Evolutionary conservation across 1,140 invertebrate species (phyloP).

Genomic region (Heliothis subflexa): DNA sequence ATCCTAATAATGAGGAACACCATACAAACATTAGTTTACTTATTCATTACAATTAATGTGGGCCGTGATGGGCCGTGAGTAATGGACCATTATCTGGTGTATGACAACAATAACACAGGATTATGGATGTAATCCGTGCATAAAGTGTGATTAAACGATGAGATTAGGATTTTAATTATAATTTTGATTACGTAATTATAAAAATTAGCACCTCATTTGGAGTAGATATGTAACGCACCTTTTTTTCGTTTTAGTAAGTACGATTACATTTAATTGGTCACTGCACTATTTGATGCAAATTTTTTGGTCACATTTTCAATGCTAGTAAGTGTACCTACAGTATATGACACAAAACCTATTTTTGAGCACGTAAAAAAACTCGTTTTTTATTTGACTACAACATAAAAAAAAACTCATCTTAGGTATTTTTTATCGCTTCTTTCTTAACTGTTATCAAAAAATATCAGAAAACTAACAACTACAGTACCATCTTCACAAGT

Average conservation of each 20-base stretch:
- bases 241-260: too few relatives aligned
- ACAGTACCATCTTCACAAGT: too few relatives aligned
- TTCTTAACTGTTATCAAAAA: too few relatives aligned
- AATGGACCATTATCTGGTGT: conserved; percentile 13
- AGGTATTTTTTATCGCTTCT: too few relatives aligned
- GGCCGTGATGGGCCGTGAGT: background rate
- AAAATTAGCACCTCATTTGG: too few relatives aligned
- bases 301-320: background rate
- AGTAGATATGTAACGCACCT: too few relatives aligned
- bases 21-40: conserved; percentile 9
- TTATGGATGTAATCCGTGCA: conserved; percentile 1
- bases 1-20: background rate
- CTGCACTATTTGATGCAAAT: background rate
- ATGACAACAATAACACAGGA: conserved; percentile 31
- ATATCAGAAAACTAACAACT: too few relatives aligned
- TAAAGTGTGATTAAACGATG: conserved; percentile 1
- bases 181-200: background rate
- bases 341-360: too few relatives aligned
- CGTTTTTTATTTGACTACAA: too few relatives aligned
- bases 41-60: conserved; percentile 24
- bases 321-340: too few relatives aligned
- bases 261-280: too few relatives aligned
- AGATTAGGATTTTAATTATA: background rate
- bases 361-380: too few relatives aligned
- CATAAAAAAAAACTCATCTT: background rate